phyloP scores from a whole-genome alignment of 2,797 vertebrate genomes.

The Aplochiton taeniatus region DNA sequence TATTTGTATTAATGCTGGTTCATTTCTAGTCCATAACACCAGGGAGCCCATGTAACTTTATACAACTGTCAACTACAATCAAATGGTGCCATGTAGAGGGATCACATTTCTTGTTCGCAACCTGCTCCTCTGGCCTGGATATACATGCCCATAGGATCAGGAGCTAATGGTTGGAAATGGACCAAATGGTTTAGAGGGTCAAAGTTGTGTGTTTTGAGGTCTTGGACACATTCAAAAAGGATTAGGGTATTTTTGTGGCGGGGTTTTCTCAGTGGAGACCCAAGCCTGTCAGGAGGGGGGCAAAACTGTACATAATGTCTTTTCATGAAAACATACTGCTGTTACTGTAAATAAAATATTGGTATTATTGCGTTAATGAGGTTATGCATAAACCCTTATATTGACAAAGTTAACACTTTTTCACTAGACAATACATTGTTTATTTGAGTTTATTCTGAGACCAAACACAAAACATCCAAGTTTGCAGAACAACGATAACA shows the following conservation, averaged over 20 bases:
- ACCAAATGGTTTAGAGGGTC: slow-evolving; percentile 54
- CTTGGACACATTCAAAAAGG: slow-evolving; percentile 60
- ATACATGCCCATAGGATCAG: slow-evolving; percentile 43
- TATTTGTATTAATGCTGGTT: slow-evolving; percentile 40
- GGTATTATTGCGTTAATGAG: too few relatives aligned
- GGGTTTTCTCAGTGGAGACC: slow-evolving; percentile 63
- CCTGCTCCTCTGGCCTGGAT: slow-evolving; percentile 52
- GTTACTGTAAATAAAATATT: neutral
- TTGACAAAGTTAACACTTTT: too few relatives aligned
- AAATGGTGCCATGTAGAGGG: slow-evolving; percentile 40
- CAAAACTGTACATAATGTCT: slow-evolving; percentile 37
- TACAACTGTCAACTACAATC: slow-evolving; percentile 65
- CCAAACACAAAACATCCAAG: too few relatives aligned
- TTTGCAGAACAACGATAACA: slow-evolving; percentile 9
- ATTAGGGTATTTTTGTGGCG: slow-evolving; percentile 59
- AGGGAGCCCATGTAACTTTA: slow-evolving; percentile 30
- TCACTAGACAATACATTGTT: neutral
- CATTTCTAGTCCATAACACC: slow-evolving; percentile 43
- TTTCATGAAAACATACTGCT: slow-evolving; percentile 10
- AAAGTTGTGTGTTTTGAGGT: slow-evolving; percentile 47
- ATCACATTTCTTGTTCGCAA: slow-evolving; percentile 64
- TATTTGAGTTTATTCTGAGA: too few relatives aligned
- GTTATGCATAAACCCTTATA: too few relatives aligned
- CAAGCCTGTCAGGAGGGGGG: slow-evolving; percentile 36
- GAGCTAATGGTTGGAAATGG: slow-evolving; percentile 55